Evolutionary conservation across 2,888 invertebrate genomes (phyloP).

Genomic region (Sturmia bella): DNA sequence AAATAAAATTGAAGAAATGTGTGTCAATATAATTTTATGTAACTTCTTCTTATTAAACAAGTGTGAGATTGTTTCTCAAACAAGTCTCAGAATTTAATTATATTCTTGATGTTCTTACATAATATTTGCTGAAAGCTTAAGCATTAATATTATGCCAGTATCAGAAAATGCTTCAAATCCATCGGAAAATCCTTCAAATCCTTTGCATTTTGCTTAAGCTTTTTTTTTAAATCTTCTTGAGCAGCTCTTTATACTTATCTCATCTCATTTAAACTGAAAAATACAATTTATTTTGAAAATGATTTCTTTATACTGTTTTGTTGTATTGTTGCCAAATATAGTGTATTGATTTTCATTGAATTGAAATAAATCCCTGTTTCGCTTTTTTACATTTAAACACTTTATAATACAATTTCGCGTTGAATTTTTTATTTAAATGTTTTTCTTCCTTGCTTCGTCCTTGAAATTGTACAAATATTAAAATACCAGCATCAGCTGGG

Average conservation of each 20-base stretch:
- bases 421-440: slow-evolving; percentile 9
- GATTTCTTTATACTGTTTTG: neutral
- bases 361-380: slow-evolving; percentile 25
- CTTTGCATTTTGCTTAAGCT: neutral
- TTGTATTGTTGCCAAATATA: neutral
- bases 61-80: neutral
- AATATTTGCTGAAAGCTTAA: no score
- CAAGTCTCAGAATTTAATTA: no score
- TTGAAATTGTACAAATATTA: no score
- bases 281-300: slow-evolving; percentile 26
- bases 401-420: neutral
- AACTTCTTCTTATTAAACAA: no score
- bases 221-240: neutral
- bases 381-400: neutral
- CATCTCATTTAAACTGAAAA: slow-evolving; percentile 4
- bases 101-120: no score
- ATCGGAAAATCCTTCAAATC: slow-evolving; percentile 6
- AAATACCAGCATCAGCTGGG: no score
- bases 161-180: neutral
- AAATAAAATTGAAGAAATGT: neutral
- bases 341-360: slow-evolving; percentile 10
- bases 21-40: neutral
- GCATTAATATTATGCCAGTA: no score
- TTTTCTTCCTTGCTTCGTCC: neutral
- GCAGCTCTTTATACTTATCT: neutral